Evolutionary conservation across 2,888 invertebrate genomes (phyloP).

Genomic region (Lasioglossum villosulum): DNA sequence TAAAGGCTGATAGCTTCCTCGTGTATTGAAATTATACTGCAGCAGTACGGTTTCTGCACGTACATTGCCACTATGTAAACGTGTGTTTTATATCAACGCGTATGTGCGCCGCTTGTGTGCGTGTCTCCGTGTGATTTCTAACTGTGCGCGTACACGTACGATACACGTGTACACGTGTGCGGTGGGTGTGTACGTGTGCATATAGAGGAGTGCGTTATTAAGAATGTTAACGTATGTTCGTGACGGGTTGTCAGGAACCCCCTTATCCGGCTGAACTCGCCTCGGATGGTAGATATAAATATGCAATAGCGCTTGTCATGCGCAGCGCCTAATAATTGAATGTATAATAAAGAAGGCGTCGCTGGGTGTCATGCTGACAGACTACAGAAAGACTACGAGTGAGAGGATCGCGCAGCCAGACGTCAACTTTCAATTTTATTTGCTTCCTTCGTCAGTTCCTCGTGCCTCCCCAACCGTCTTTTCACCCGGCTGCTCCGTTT

Average conservation of each 20-base stretch:
- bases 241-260: constrained; percentile 79
- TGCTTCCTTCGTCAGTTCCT: constrained; percentile 61
- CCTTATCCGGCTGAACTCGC: constrained; percentile 73
- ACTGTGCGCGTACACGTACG: neutral
- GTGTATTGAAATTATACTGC: constrained; percentile 74
- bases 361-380: constrained; percentile 81
- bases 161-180: constrained; percentile 70
- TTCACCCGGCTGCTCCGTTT: constrained; percentile 47
- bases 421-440: constrained; percentile 81
- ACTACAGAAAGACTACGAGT: constrained; percentile 68
- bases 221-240: constrained; percentile 81
- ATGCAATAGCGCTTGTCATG: constrained; percentile 83
- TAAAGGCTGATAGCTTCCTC: constrained; percentile 78
- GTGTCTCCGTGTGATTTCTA: neutral
- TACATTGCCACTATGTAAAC: constrained; percentile 34
- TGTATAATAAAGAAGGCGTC: constrained; percentile 84
- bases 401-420: constrained; percentile 72
- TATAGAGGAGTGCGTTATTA: constrained; percentile 70
- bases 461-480: constrained; percentile 40
- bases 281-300: constrained; percentile 81
- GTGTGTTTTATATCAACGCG: constrained; percentile 40
- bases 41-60: constrained; percentile 58
- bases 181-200: constrained; percentile 38
- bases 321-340: constrained; percentile 84
- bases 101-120: constrained; percentile 6